Percentiles rank a stretch among this genome's conserved stretches.
These are phyloP conservation scores for Callipepla squamata DNA, from an alignment of 2,113 vertebrate species.

Conservation along the genomic window DNA sequence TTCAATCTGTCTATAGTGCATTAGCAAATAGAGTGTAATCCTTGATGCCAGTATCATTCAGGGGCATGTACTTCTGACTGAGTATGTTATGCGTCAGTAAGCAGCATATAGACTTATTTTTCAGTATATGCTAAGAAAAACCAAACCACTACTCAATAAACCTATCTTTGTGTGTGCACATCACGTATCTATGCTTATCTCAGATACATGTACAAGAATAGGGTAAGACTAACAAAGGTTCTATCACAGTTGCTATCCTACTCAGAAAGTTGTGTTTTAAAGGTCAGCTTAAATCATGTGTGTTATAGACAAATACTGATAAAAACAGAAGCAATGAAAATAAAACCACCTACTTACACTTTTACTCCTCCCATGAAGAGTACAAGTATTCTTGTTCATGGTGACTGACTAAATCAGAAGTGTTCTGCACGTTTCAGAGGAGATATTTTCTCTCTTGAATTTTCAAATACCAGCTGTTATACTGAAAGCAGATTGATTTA, in stretches of 20 bases:
- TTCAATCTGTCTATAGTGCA: background rate
- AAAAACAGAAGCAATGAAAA: background rate
- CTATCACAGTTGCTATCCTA: background rate
- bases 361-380: slow-evolving; percentile 67
- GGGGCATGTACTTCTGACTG: background rate
- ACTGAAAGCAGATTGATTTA: slow-evolving; percentile 66
- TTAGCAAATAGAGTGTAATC: background rate
- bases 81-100: background rate
- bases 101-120: background rate
- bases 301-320: background rate
- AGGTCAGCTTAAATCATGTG: background rate
- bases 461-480: slow-evolving; percentile 57
- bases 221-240: background rate
- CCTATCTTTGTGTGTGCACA: background rate
- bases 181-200: background rate
- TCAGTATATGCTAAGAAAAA: background rate
- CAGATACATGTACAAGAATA: background rate
- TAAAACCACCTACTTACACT: slow-evolving; percentile 73
- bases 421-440: slow-evolving; percentile 13
- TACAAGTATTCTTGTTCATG: slow-evolving; percentile 72
- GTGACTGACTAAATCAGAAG: slow-evolving; percentile 14
- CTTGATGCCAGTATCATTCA: background rate
- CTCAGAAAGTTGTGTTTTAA: background rate
- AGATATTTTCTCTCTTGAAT: background rate
- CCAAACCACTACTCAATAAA: background rate